Evolutionary conservation across 2,113 vertebrate species (phyloP).

Genomic region (Amblyornis subalaris): DNA sequence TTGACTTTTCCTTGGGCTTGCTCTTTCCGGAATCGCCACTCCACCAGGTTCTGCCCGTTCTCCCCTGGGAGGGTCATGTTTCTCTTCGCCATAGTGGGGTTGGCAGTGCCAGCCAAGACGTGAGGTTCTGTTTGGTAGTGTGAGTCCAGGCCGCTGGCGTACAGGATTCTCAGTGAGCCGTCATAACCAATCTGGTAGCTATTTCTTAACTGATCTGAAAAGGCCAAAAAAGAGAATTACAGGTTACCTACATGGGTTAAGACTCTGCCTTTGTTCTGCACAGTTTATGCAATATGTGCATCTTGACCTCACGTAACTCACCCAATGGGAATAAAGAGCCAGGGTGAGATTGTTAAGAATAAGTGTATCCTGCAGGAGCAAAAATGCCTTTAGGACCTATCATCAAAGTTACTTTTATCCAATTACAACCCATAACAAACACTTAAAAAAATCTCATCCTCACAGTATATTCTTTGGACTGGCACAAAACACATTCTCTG

Average conservation of each 20-base stretch:
- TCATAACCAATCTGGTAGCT: constrained; percentile 94
- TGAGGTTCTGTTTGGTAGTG: constrained; percentile 97
- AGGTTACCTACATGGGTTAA: background rate
- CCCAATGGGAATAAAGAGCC: background rate
- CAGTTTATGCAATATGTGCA: background rate
- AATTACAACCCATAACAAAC: background rate
- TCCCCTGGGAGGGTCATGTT: constrained; percentile 96
- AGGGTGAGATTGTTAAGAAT: background rate
- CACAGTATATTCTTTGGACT: background rate
- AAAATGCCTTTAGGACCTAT: background rate
- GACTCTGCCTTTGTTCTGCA: background rate
- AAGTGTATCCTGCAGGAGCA: background rate
- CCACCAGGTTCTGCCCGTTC: constrained; percentile 92
- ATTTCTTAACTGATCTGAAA: constrained; percentile 90
- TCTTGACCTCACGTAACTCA: background rate
- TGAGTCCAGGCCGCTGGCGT: constrained; percentile 91
- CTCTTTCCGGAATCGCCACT: constrained; percentile 97
- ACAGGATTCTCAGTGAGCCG: constrained; percentile 89
- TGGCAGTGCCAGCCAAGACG: constrained; percentile 90
- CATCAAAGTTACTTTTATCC: background rate
- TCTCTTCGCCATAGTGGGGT: constrained; percentile 89
- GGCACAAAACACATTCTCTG: background rate
- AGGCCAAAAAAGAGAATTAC: background rate
- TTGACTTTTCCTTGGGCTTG: constrained; percentile 93
- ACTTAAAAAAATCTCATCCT: background rate